A percentile compares a stretch with the other conserved stretches of the same genome.
Evolutionary conservation across 2,888 invertebrate genomes (phyloP).

Genomic region (Priocnemis perturbator): DNA sequence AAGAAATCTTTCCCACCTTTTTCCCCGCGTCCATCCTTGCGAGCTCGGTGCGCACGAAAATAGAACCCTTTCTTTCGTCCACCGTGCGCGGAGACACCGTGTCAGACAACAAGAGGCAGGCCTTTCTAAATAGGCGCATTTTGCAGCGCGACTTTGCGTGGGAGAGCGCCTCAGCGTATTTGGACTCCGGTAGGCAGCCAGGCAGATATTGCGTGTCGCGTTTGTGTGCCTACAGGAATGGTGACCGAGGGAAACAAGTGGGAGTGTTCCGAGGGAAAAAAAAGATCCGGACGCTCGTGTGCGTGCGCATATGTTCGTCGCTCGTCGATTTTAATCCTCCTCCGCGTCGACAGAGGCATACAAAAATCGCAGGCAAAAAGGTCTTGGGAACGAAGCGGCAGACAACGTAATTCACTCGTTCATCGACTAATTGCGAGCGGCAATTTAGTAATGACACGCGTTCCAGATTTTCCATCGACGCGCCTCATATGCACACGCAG

Average conservation of each 20-base stretch:
- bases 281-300: no score
- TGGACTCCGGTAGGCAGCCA: slow-evolving; percentile 42
- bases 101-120: not conserved
- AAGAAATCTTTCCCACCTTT: no score
- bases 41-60: no score
- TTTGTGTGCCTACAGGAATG: not conserved
- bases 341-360: no score
- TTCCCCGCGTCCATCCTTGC: no score
- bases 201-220: slow-evolving; percentile 28
- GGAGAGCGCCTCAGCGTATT: slow-evolving; percentile 32
- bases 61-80: no score
- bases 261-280: slow-evolving; percentile 12
- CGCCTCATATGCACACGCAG: no score
- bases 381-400: slow-evolving; percentile 40
- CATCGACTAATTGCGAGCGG: slow-evolving; percentile 44
- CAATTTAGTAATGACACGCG: slow-evolving; percentile 32
- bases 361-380: no score
- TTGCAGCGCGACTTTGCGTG: slow-evolving; percentile 23
- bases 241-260: slow-evolving; percentile 13
- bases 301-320: no score
- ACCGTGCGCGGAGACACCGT: no score
- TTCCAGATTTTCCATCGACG: slow-evolving; percentile 28
- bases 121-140: slow-evolving; percentile 28
- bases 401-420: slow-evolving; percentile 39
- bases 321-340: no score